These are phyloP conservation scores for Brachionus rotundiformis DNA, from an alignment of 1,140 invertebrate genomes.

Conservation along the genomic window DNA sequence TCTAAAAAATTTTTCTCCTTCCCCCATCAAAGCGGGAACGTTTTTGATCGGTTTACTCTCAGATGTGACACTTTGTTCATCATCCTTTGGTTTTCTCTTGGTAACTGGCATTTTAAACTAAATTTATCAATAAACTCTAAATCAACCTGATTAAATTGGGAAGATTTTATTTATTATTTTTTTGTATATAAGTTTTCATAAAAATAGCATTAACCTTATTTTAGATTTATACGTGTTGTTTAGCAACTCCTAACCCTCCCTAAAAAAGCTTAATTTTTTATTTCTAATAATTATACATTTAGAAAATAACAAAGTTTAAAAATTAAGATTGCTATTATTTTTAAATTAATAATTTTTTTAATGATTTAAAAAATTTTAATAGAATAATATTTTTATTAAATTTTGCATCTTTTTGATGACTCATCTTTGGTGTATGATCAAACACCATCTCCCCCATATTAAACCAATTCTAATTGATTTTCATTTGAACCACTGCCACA, in stretches of 20 bases:
- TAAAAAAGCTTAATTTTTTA: neutral
- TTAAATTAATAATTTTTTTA: too few species aligned
- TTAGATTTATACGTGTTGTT: neutral
- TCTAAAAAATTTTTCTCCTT: conserved; percentile 50
- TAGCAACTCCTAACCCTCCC: neutral
- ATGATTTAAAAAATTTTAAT: too few species aligned
- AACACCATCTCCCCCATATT: too few species aligned
- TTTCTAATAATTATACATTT: too few species aligned
- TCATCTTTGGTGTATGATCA: too few species aligned
- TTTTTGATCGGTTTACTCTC: conserved; percentile 48
- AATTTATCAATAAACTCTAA: neutral
- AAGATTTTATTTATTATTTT: conserved; percentile 6
- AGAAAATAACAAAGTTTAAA: too few species aligned
- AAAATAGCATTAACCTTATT: neutral
- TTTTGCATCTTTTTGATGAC: too few species aligned
- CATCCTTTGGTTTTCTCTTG: conserved; percentile 49
- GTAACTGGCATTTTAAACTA: conserved; percentile 4
- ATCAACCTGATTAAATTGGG: neutral
- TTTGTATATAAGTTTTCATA: conserved; percentile 29
- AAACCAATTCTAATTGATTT: too few species aligned
- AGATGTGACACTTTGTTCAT: conserved; percentile 51
- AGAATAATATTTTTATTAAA: too few species aligned
- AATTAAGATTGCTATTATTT: too few species aligned
- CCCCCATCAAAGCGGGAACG: conserved; percentile 51
- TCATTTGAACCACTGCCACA: too few species aligned